Conservation (phyloP, 64 coral and sea anemone genomes). For the Catalaphyllia jardinei region DNA sequence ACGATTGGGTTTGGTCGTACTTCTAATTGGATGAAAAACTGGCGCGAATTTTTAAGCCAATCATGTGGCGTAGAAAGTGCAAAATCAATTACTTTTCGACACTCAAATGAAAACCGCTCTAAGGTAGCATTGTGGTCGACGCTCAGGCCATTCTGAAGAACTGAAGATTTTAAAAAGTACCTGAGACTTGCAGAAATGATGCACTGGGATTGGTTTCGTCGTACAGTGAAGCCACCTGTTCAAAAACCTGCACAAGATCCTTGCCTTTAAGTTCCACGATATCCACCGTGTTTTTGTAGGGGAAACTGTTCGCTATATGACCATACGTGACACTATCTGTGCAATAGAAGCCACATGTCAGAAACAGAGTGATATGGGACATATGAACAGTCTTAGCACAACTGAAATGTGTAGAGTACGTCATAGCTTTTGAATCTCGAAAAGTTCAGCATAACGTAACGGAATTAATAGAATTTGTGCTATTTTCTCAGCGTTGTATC, state of each 20-base stretch:
- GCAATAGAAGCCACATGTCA: neutral
- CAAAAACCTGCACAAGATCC: constrained; percentile 64
- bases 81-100: too few relatives aligned
- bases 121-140: too few relatives aligned
- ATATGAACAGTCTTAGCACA: neutral
- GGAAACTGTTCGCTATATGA: constrained; percentile 72
- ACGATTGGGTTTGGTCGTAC: too few relatives aligned
- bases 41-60: too few relatives aligned
- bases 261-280: constrained; percentile 70
- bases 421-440: neutral
- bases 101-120: too few relatives aligned
- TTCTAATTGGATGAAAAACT: too few relatives aligned
- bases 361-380: neutral
- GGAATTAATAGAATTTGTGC: too few relatives aligned
- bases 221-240: constrained; percentile 59
- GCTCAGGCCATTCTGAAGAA: too few relatives aligned
- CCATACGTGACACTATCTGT: constrained; percentile 68
- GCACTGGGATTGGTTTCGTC: constrained; percentile 10
- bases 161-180: neutral
- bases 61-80: too few relatives aligned
- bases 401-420: neutral
- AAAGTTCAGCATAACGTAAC: neutral
- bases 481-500: too few relatives aligned
- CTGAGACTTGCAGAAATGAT: constrained; percentile 78
- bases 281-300: constrained; percentile 83